phyloP scores from a whole-genome alignment of 2,113 vertebrate species.

The Cyprinodon brontotheroides region DNA sequence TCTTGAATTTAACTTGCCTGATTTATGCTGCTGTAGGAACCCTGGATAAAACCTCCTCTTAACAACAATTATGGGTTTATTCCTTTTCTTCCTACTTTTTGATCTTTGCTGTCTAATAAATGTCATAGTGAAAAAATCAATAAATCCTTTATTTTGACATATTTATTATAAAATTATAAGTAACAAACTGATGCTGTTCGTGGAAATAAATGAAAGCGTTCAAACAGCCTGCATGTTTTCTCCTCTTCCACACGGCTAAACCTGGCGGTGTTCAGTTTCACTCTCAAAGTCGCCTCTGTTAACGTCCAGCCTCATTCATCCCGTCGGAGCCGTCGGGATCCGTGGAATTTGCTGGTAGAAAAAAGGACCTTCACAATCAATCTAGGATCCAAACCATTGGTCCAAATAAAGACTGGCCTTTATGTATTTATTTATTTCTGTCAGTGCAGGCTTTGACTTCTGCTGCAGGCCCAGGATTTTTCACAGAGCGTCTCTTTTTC shows the following conservation, averaged over 20 bases:
- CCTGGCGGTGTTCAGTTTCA: neutral
- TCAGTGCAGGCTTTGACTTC: conserved; percentile 25
- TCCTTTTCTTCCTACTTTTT: too few species aligned
- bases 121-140: too few species aligned
- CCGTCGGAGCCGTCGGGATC: conserved; percentile 17
- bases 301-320: conserved; percentile 10
- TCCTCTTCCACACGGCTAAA: neutral
- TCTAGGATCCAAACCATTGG: conserved; percentile 31
- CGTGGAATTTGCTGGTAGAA: conserved; percentile 17
- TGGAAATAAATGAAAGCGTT: neutral
- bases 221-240: neutral
- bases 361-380: conserved; percentile 7
- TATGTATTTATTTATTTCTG: neutral
- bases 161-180: neutral
- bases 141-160: too few species aligned
- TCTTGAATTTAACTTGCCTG: too few species aligned
- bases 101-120: too few species aligned
- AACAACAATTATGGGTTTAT: too few species aligned
- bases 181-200: too few species aligned
- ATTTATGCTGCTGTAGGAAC: too few species aligned
- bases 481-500: conserved; percentile 19
- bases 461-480: neutral
- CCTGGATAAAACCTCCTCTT: too few species aligned
- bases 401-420: conserved; percentile 45
- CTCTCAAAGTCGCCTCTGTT: neutral